These are phyloP conservation scores for Hippocampus kuda DNA, from an alignment of 2,797 vertebrate species.

Conservation along the genomic window DNA sequence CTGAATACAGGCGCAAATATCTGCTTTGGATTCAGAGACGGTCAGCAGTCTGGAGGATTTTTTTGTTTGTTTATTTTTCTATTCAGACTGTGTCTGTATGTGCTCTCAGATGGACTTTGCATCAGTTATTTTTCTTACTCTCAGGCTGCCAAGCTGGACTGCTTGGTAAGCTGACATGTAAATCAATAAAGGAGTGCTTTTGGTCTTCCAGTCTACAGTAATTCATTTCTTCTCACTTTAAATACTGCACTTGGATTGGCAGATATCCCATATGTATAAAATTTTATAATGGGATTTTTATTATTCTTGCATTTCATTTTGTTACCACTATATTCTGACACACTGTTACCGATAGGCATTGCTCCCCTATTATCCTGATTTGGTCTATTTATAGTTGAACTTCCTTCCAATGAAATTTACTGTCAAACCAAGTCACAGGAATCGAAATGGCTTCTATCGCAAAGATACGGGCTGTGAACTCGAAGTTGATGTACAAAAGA, in stretches of 20 bases:
- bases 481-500: too few relatives aligned
- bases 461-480: too few relatives aligned
- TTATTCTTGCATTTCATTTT: not conserved
- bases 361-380: too few relatives aligned
- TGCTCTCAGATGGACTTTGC: constrained; percentile 3
- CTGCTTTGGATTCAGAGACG: constrained; percentile 20
- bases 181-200: not conserved
- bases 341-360: too few relatives aligned
- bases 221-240: not conserved
- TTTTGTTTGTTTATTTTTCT: constrained; percentile 14
- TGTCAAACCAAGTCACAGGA: too few relatives aligned
- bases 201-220: not conserved
- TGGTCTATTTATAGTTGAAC: too few relatives aligned
- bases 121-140: constrained; percentile 2
- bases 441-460: too few relatives aligned
- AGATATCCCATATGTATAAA: not conserved
- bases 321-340: too few relatives aligned
- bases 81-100: constrained; percentile 53
- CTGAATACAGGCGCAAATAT: constrained; percentile 39
- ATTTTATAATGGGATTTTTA: not conserved
- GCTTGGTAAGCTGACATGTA: not conserved
- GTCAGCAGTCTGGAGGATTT: constrained; percentile 29
- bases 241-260: not conserved
- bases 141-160: not conserved
- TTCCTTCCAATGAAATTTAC: too few relatives aligned